Conservation (phyloP, 2,888 invertebrate genomes). For the Itoplectis maculator region DNA sequence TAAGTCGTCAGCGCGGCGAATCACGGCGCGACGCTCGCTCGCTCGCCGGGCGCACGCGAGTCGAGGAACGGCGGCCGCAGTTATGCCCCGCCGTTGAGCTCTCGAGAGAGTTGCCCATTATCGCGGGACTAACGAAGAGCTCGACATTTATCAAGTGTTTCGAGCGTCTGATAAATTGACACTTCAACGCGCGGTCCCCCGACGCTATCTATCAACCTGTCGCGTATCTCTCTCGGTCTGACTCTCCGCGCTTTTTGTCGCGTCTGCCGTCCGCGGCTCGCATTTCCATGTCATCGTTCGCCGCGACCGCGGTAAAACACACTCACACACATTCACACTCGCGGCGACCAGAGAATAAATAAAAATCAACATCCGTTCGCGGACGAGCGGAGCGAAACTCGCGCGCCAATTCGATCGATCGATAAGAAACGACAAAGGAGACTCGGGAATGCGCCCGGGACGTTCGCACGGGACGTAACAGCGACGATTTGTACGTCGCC, state of each 20-base stretch:
- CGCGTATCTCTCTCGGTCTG: not conserved
- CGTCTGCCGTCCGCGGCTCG: not conserved
- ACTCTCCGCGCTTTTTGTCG: not conserved
- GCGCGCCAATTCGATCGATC: slow-evolving; percentile 17
- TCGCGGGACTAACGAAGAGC: slow-evolving; percentile 35
- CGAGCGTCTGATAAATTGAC: slow-evolving; percentile 35
- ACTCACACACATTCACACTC: not conserved
- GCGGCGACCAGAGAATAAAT: not conserved
- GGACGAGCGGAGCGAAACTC: not conserved
- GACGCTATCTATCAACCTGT: slow-evolving; percentile 27
- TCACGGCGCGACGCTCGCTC: not conserved
- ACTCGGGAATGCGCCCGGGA: not conserved
- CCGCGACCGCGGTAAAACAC: not conserved
- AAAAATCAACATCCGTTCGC: not conserved
- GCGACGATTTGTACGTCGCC: too few relatives aligned
- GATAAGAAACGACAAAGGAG: not conserved
- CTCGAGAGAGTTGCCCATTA: slow-evolving; percentile 25
- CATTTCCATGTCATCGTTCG: not conserved
- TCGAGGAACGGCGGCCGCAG: not conserved
- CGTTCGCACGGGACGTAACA: too few relatives aligned
- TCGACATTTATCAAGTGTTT: slow-evolving; percentile 45
- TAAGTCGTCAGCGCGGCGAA: slow-evolving; percentile 27
- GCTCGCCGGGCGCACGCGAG: too few relatives aligned
- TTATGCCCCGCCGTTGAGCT: slow-evolving; percentile 4
- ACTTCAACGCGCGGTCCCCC: slow-evolving; percentile 23